Conservation (phyloP, 2,888 invertebrate species). For the Drosophila fulvimacula region DNA sequence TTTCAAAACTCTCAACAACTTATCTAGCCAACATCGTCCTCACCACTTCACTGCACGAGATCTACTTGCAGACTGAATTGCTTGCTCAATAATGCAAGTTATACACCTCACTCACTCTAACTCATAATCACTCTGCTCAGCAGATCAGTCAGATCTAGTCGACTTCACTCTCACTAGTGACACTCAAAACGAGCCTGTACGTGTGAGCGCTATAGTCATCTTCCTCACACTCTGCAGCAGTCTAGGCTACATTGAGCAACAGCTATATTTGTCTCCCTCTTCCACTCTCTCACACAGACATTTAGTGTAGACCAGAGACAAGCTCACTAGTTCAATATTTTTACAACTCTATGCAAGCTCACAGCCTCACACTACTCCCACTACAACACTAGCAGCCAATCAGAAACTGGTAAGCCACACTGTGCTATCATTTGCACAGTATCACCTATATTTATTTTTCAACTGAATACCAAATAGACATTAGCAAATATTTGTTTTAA, state of each 20-base stretch:
- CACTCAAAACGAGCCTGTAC: not conserved
- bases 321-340: not conserved
- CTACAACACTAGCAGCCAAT: not conserved
- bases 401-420: not conserved
- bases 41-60: not conserved
- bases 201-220: not conserved
- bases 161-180: not conserved
- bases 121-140: not conserved
- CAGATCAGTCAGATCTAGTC: not conserved
- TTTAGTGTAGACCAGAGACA: not conserved
- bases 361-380: not conserved
- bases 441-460: not conserved
- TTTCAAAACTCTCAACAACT: no score
- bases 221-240: not conserved
- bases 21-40: no score
- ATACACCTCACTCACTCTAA: not conserved
- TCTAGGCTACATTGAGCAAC: fast-evolving
- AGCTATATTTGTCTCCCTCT: not conserved
- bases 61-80: not conserved
- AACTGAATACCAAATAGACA: not conserved
- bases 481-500: slow-evolving; percentile 5
- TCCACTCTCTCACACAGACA: no score
- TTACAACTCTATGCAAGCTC: not conserved
- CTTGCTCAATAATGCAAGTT: not conserved
- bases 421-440: not conserved